These are phyloP conservation scores for Vipera ursinii DNA, from an alignment of 2,797 vertebrate genomes.

Conservation along the genomic window DNA sequence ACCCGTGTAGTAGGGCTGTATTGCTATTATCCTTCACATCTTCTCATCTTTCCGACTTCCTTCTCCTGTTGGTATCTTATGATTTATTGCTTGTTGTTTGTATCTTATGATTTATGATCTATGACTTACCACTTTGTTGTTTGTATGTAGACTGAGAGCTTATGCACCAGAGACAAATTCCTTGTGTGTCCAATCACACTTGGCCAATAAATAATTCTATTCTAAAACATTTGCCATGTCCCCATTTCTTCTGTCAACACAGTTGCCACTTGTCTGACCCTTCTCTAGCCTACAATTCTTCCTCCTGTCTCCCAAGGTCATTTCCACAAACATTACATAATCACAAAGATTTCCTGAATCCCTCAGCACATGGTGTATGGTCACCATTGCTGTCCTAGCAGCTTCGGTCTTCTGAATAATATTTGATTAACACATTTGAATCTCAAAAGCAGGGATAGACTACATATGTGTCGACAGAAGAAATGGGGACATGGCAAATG, in stretches of 20 bases:
- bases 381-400: not conserved
- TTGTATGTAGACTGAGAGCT: not conserved
- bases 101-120: not conserved
- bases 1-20: not conserved
- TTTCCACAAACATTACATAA: not conserved
- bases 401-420: not conserved
- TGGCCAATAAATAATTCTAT: not conserved
- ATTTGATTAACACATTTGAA: not conserved
- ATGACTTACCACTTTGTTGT: not conserved
- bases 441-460: not conserved
- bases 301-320: not conserved
- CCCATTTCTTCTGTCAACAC: not conserved
- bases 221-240: not conserved
- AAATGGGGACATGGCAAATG: no score
- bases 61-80: not conserved
- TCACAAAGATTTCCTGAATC: not conserved
- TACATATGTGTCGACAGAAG: no score
- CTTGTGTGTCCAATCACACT: not conserved
- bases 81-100: not conserved
- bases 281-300: not conserved
- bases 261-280: not conserved
- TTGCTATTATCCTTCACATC: not conserved
- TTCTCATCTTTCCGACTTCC: not conserved
- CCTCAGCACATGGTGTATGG: not conserved
- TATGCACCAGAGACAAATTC: not conserved